Evolutionary conservation across 2,113 vertebrate genomes (phyloP), one percentile per base, ranked within the genome.

Genomic region (Orcinus orca): DNA sequence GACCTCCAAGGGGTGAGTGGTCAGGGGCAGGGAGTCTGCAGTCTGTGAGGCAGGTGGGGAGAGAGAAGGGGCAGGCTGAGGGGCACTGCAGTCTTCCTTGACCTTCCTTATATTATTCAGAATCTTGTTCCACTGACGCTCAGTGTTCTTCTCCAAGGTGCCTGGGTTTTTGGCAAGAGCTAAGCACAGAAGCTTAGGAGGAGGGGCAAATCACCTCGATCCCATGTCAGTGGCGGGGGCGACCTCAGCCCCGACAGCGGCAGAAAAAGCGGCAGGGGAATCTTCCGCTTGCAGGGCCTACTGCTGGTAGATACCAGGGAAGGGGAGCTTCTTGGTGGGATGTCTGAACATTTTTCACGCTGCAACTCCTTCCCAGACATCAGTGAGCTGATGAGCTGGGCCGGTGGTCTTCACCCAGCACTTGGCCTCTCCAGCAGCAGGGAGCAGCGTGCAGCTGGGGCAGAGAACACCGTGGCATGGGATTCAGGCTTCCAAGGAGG

Each of bases 121-220:
- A 55, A 99, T 98, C 94, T 99, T 99, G 97, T 99, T 99, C 98
- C 99, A 98, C 94, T 98, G 99, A 80, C 98, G 87, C 2, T 92
- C 97, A 9, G 98, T 98, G 21, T 65, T 97, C 97, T 68, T 97
- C 98, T 99, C 99, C 26, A 98, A 98, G 2, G 18, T 58, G 67
- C 99, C 98, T 29, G 99, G 90, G 95, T 99, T 99, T 95, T 99
- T 98, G 0, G 98, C 98, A 0, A 99, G 98, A 97, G 99, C 92
- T 0, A 98, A 96, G 93, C 99, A 99, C 31, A 99, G 99, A 55
- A 99, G 97, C 90, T 99, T 99, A 62, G 98, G 0, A 99, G 99
- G 0, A 99, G 99, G 2, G 99, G 99, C 99, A 55, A 12, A 15
- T 58, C 50, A 17, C 25, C 58, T 60, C 1, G 1, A 25, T 12